Evolutionary conservation across 2,113 vertebrate genomes (phyloP).

Genomic region (Nothobranchius furzeri): DNA sequence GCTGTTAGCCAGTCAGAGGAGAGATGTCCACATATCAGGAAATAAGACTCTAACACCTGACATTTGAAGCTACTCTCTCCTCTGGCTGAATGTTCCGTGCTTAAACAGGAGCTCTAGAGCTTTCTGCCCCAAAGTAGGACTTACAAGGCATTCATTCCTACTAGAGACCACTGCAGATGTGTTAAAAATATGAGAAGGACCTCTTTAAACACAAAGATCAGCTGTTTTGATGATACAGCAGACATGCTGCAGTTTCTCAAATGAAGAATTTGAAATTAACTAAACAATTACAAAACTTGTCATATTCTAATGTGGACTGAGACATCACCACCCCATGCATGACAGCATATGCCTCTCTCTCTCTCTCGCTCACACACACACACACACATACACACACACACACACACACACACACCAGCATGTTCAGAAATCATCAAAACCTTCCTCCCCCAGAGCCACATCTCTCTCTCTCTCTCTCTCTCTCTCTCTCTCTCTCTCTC

Average conservation of each 20-base stretch:
- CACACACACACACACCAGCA: conserved; percentile 34
- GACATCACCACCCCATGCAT: conserved; percentile 38
- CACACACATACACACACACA: conserved; percentile 27
- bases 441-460: conserved; percentile 65
- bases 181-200: too few species aligned
- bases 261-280: conserved; percentile 38
- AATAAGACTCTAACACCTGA: too few species aligned
- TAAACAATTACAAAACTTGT: conserved; percentile 54
- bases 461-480: conserved; percentile 18
- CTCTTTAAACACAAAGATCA: neutral
- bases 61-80: too few species aligned
- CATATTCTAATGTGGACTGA: conserved; percentile 54
- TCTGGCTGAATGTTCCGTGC: too few species aligned
- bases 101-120: too few species aligned
- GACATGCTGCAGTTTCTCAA: conserved; percentile 5
- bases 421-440: conserved; percentile 62
- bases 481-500: neutral
- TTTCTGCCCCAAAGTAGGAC: too few species aligned
- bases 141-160: too few species aligned
- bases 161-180: too few species aligned
- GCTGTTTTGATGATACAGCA: conserved; percentile 1
- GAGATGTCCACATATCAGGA: too few species aligned
- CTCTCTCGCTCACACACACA: conserved; percentile 1
- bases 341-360: neutral
- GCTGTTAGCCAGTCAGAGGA: too few species aligned